A percentile compares a stretch with the other conserved stretches of the same genome.
phyloP scores from a whole-genome alignment of 2,797 vertebrate genomes.

The Bovichtus diacanthus region DNA sequence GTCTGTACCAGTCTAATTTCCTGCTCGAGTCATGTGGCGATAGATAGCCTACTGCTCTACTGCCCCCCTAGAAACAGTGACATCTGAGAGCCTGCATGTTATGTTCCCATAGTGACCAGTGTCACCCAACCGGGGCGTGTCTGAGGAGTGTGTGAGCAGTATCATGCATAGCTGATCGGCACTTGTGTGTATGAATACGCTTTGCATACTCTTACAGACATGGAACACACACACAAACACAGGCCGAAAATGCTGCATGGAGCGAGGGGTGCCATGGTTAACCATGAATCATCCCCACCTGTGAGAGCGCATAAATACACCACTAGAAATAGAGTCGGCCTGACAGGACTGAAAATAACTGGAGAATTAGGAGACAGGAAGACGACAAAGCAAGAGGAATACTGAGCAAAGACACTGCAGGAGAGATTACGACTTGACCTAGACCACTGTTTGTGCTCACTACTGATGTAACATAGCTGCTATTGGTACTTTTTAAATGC shows the following conservation, averaged over 20 bases:
- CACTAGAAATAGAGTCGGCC: slow-evolving; percentile 70
- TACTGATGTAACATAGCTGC: not conserved
- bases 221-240: slow-evolving; percentile 20
- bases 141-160: slow-evolving; percentile 46
- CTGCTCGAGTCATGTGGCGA: slow-evolving; percentile 55
- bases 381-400: slow-evolving; percentile 54
- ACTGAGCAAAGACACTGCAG: slow-evolving; percentile 32
- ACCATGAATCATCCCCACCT: slow-evolving; percentile 73
- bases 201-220: slow-evolving; percentile 66
- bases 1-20: slow-evolving; percentile 52
- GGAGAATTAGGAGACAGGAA: slow-evolving; percentile 58
- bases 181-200: slow-evolving; percentile 40
- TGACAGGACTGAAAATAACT: slow-evolving; percentile 72
- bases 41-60: slow-evolving; percentile 59
- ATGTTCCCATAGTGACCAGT: slow-evolving; percentile 78
- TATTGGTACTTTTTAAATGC: not conserved
- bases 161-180: slow-evolving; percentile 54
- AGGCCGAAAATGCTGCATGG: slow-evolving; percentile 21
- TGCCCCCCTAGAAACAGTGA: slow-evolving; percentile 71
- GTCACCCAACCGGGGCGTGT: slow-evolving; percentile 81
- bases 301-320: slow-evolving; percentile 70
- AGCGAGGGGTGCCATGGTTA: slow-evolving; percentile 42
- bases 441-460: not conserved
- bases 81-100: slow-evolving; percentile 79
- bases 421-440: slow-evolving; percentile 53